These are phyloP conservation scores for Opisthocomus hoazin DNA, from an alignment of 2,113 vertebrate genomes.

Conservation along the genomic window DNA sequence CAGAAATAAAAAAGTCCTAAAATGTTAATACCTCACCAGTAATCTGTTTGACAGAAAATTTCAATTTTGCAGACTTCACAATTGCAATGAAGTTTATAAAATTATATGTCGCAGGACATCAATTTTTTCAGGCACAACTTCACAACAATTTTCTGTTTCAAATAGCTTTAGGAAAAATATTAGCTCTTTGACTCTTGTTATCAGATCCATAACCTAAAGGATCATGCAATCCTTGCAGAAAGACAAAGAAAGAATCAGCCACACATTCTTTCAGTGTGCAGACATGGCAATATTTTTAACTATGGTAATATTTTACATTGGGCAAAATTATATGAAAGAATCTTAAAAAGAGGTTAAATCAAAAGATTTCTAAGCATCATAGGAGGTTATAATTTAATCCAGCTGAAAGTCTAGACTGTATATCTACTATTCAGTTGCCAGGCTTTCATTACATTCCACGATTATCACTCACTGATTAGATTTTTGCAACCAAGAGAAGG, in stretches of 20 bases:
- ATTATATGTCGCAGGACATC: not conserved
- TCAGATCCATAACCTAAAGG: not conserved
- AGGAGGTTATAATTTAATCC: not conserved
- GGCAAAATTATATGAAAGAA: not conserved
- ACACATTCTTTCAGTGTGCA: not conserved
- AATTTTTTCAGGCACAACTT: conserved; percentile 12
- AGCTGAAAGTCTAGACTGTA: not conserved
- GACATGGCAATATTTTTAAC: not conserved
- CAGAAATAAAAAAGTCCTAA: not conserved
- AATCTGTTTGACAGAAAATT: not conserved
- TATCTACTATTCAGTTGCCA: not conserved
- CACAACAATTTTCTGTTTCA: not conserved
- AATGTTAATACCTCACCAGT: not conserved
- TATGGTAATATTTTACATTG: not conserved
- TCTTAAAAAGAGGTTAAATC: not conserved
- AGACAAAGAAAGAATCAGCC: not conserved
- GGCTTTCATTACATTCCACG: not conserved
- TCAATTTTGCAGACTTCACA: not conserved
- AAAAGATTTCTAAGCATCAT: not conserved
- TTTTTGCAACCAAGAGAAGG: not conserved
- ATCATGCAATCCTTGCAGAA: not conserved
- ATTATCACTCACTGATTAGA: not conserved
- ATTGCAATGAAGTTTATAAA: conserved; percentile 5
- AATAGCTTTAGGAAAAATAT: not conserved
- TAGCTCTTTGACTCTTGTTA: not conserved